These are phyloP conservation scores for Poecilia wingei DNA, from an alignment of 2,797 vertebrate genomes.

Conservation along the genomic window DNA sequence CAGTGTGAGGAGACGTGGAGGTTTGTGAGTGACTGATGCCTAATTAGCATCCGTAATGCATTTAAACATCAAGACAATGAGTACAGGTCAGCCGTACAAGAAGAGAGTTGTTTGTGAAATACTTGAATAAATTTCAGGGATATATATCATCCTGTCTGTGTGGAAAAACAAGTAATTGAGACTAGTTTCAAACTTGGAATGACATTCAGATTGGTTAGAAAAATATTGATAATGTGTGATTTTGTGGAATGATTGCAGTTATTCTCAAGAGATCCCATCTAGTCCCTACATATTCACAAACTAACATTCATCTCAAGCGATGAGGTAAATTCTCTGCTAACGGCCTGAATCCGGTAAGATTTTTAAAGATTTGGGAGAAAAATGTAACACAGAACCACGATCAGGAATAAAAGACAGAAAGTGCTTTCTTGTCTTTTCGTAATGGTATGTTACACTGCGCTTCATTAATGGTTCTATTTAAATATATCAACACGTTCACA, in stretches of 20 bases:
- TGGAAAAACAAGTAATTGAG: background rate
- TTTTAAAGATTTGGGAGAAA: constrained; percentile 6
- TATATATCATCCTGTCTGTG: background rate
- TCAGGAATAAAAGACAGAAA: background rate
- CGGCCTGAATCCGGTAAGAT: constrained; percentile 23
- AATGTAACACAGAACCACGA: constrained; percentile 2
- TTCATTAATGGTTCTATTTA: background rate
- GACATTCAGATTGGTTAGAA: constrained; percentile 5
- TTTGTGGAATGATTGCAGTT: background rate
- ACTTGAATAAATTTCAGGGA: background rate
- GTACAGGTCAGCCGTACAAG: constrained; percentile 14
- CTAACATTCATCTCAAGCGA: background rate
- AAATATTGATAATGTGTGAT: constrained; percentile 1
- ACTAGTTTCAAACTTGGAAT: background rate
- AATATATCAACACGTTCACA: background rate
- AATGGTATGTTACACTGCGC: background rate
- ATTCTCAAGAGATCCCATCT: background rate
- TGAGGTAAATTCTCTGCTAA: constrained; percentile 14
- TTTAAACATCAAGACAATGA: constrained; percentile 24
- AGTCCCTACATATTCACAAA: background rate
- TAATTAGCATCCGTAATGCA: constrained; percentile 44
- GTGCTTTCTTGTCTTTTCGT: background rate
- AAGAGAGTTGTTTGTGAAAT: constrained; percentile 13
- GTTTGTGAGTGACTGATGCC: constrained; percentile 33
- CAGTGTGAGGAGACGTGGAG: constrained; percentile 15